Evolutionary conservation across 2,113 vertebrate species (phyloP).

Genomic region (Megaleporinus macrocephalus): DNA sequence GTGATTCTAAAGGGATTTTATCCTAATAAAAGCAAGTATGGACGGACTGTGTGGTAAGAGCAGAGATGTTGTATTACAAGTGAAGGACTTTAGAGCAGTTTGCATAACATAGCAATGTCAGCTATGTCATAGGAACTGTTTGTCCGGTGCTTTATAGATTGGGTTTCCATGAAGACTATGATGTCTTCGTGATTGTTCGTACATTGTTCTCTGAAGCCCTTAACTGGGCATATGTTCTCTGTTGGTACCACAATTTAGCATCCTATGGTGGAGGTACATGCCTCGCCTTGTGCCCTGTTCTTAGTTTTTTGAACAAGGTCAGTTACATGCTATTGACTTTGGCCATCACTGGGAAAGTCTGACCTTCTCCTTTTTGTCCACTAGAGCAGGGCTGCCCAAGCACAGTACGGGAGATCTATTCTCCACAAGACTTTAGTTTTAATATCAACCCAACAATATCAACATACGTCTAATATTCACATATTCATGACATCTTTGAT

Average conservation of each 20-base stretch:
- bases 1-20: background rate
- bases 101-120: conserved; percentile 82
- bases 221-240: background rate
- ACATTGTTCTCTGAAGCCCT: background rate
- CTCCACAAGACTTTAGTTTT: background rate
- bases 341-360: no score
- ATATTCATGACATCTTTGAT: background rate
- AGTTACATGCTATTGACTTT: background rate
- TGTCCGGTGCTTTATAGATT: background rate
- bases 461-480: no score
- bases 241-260: conserved; percentile 8
- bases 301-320: background rate
- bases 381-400: background rate
- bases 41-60: conserved; percentile 72
- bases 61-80: conserved; percentile 84
- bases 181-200: background rate
- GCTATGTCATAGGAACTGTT: background rate
- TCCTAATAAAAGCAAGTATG: no score
- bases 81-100: conserved; percentile 86
- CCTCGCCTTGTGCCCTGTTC: background rate
- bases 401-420: background rate
- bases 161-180: no score
- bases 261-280: conserved; percentile 5
- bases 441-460: background rate
- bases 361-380: no score